Conservation (phyloP, 2,797 vertebrate genomes). For the Gobio occitaniae region DNA sequence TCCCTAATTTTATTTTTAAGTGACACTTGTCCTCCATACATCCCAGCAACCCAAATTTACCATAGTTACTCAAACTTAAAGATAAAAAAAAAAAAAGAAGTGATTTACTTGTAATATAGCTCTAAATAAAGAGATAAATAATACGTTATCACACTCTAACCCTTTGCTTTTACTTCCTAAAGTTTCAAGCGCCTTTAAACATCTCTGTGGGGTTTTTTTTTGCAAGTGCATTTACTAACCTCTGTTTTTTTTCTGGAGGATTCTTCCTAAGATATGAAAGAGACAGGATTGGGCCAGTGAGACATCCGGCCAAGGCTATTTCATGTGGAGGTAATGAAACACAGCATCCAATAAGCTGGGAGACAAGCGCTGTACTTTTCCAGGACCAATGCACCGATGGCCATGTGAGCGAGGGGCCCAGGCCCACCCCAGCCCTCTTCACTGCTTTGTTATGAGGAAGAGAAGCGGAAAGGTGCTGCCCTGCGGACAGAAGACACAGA, state of each 20-base stretch:
- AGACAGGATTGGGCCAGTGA: constrained; percentile 13
- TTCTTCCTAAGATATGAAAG: constrained; percentile 3
- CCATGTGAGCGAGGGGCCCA: not conserved
- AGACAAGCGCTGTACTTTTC: constrained; percentile 72
- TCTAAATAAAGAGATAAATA: not conserved
- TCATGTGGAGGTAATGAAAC: constrained; percentile 65
- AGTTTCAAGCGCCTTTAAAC: not conserved
- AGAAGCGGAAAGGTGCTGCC: constrained; percentile 48
- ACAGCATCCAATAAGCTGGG: constrained; percentile 62
- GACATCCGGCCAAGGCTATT: constrained; percentile 43
- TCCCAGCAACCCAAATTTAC: not conserved
- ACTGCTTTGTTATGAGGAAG: constrained; percentile 42
- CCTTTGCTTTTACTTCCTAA: not conserved
- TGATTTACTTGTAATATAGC: not conserved
- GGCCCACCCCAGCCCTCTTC: not conserved
- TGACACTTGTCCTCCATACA: not conserved
- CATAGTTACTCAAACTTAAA: not conserved
- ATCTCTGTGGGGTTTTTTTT: not conserved
- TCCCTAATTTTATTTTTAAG: not conserved
- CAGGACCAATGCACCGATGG: constrained; percentile 42
- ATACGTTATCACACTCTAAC: not conserved
- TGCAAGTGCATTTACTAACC: constrained; percentile 1
- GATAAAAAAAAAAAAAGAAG: not conserved
- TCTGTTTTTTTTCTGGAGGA: constrained; percentile 37
- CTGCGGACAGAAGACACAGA: constrained; percentile 34